Conservation (phyloP, 2,797 vertebrate species). For the Pyrocephalus nanus region DNA sequence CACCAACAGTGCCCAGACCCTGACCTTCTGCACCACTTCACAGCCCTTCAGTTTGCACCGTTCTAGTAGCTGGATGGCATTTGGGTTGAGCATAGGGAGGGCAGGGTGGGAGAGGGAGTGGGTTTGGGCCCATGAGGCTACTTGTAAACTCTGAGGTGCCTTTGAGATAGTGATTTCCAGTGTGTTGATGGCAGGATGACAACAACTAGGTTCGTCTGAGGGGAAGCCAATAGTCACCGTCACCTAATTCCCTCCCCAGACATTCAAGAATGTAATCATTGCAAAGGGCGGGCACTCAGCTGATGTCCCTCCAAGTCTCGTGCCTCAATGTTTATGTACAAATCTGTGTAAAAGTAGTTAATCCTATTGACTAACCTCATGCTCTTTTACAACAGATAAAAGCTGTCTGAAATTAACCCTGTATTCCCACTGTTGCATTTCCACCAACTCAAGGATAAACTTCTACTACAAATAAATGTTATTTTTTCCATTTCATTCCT, state of each 20-base stretch:
- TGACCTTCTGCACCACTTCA: background rate
- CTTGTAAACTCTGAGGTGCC: background rate
- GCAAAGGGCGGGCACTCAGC: background rate
- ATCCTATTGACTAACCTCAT: background rate
- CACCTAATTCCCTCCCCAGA: slow-evolving; percentile 11
- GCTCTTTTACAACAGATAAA: background rate
- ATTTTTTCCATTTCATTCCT: slow-evolving; percentile 4
- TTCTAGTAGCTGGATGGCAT: background rate
- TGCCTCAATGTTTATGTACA: background rate
- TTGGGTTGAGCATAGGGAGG: background rate
- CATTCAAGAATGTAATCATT: background rate
- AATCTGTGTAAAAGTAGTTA: slow-evolving; percentile 27
- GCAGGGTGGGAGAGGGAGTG: background rate
- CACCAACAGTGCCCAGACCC: background rate
- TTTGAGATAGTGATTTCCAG: background rate
- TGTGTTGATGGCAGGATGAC: slow-evolving; percentile 14
- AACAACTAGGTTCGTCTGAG: slow-evolving; percentile 43
- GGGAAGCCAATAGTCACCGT: slow-evolving; percentile 1
- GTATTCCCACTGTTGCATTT: background rate
- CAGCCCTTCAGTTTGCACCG: background rate
- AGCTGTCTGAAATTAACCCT: background rate
- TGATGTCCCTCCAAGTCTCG: background rate
- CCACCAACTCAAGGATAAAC: background rate
- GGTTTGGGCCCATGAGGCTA: background rate
- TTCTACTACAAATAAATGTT: background rate